phyloP scores from a whole-genome alignment of 2,888 invertebrate species.

The Sesia bembeciformis region DNA sequence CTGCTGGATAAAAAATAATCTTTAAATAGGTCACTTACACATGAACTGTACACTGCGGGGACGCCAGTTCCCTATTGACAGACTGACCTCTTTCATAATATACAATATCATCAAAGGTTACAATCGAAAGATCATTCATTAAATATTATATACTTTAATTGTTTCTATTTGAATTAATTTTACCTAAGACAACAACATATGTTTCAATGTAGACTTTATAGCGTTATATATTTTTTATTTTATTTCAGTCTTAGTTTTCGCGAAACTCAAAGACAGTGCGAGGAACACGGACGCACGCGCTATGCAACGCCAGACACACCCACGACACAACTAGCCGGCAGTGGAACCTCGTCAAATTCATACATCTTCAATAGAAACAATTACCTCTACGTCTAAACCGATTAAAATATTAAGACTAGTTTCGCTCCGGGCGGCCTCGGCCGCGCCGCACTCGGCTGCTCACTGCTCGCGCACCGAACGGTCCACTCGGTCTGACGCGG shows the following conservation, averaged over 20 bases:
- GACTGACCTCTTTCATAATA: slow-evolving; percentile 48
- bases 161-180: slow-evolving; percentile 70
- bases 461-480: slow-evolving; percentile 13
- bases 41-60: slow-evolving; percentile 63
- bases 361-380: slow-evolving; percentile 42
- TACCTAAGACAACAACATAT: slow-evolving; percentile 70
- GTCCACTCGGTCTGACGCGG: slow-evolving; percentile 21
- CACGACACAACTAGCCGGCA: slow-evolving; percentile 35
- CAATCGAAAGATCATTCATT: slow-evolving; percentile 58
- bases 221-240: slow-evolving; percentile 65
- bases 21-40: slow-evolving; percentile 60
- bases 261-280: slow-evolving; percentile 64
- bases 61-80: slow-evolving; percentile 45
- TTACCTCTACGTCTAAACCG: slow-evolving; percentile 37
- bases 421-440: slow-evolving; percentile 19
- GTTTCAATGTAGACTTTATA: slow-evolving; percentile 64
- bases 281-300: slow-evolving; percentile 47
- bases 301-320: slow-evolving; percentile 30
- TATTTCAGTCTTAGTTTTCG: slow-evolving; percentile 73
- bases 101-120: slow-evolving; percentile 53
- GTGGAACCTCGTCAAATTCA: slow-evolving; percentile 34
- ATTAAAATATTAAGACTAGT: slow-evolving; percentile 46
- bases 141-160: slow-evolving; percentile 67
- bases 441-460: slow-evolving; percentile 14
- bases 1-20: slow-evolving; percentile 65